phyloP scores from a whole-genome alignment of 2,113 vertebrate species.

The Australoheros scitulus region DNA sequence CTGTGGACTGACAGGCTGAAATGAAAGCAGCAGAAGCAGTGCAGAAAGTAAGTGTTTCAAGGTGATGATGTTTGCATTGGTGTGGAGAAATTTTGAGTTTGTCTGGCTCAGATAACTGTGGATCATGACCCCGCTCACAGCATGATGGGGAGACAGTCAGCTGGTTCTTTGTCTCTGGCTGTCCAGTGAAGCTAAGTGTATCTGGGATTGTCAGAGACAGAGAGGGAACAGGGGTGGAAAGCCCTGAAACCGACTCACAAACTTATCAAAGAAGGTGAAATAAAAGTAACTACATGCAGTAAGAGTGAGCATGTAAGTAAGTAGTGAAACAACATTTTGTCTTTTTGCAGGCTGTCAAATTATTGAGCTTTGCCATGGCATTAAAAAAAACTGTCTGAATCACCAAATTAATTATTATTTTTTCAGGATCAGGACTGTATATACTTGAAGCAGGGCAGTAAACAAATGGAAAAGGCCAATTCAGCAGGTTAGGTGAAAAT shows the following conservation, averaged over 20 bases:
- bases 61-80: neutral
- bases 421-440: neutral
- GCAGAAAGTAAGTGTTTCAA: neutral
- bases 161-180: slow-evolving; percentile 54
- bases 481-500: neutral
- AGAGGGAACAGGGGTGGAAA: slow-evolving; percentile 18
- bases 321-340: neutral
- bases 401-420: neutral
- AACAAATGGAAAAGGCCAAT: neutral
- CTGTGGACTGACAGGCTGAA: slow-evolving; percentile 48
- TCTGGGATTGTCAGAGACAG: slow-evolving; percentile 38
- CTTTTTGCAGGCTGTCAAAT: neutral
- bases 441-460: neutral
- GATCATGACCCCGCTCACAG: slow-evolving; percentile 28
- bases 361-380: neutral
- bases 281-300: neutral
- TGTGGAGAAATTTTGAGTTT: neutral
- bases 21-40: neutral
- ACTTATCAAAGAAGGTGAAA: neutral
- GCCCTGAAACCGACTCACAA: neutral
- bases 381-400: neutral
- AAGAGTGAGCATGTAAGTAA: neutral
- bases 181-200: slow-evolving; percentile 65
- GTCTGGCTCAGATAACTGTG: neutral
- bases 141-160: slow-evolving; percentile 37